Base-by-base conservation (phyloP, 2,113 vertebrate genomes). In the Leucopsar rothschildi region DNA sequence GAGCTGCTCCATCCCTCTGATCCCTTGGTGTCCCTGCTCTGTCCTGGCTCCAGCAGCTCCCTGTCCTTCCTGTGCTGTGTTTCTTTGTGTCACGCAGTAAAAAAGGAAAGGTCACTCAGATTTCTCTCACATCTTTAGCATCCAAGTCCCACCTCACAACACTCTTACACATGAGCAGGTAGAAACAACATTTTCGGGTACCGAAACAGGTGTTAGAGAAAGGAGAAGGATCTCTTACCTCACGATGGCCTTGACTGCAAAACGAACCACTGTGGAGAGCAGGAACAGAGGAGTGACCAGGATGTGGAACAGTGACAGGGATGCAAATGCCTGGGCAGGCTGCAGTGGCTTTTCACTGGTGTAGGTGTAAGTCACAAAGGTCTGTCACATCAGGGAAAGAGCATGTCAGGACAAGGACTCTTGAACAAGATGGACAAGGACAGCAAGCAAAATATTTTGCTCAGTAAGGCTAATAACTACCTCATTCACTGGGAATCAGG, bases 271-370 rank as follows among this genome's bases (percentile, higher is more conserved):
- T 0, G 99, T 99, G 92, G 99, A 99, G 24, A 99, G 99, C 78
- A 99, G 98, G 97, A 99, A 99, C 66, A 99, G 98, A 0, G 99
- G 99, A 0, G 99, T 99, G 86, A 99, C 99, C 92, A 99, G 97
- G 97, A 99, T 99, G 82, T 99, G 99, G 94, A 99, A 99, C 35
- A 99, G 94, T 1, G 99, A 99, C 88, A 99, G 96, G 0, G 99
- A 99, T 1, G 99, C 99, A 64, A 99, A 99, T 44, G 99, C 99
- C 70, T 98, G 97, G 2, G 98, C 98, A 0, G 99, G 98, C 27
- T 95, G 98, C 64, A 99, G 98, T 0, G 83, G 94, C 3, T 29
- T 71, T 1, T 85, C 25, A 2, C 96, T 97, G n/a, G 98, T 88
- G 57, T 99, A 98, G 0, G 98, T 97, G 0, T 99, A 97, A 5